Evolutionary conservation across 1,140 invertebrate genomes (phyloP), one percentile per base, ranked within the genome.

Genomic region (Drosophila bifasciata): DNA sequence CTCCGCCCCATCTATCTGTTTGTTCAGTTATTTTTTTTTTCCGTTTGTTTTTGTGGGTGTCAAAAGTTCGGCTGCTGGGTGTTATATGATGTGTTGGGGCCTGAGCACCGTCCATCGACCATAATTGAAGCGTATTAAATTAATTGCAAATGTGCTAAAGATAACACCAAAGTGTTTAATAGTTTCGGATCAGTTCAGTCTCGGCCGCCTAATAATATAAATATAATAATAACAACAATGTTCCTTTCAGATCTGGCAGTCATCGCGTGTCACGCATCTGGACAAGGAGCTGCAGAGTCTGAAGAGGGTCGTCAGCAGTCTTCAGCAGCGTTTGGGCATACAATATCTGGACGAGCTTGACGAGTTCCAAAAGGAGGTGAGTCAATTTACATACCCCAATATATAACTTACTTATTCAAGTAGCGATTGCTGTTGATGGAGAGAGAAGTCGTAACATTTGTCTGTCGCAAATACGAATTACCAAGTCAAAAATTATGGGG

Each of bases 321-420:
- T 91, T 39, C 81, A 83, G 21, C 62, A 81, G 46, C 83, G 90
- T 21, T 57, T 91, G 74, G 90, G 81, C 68, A 70, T 91, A 7
- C 53, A 84, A 57, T 89, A 88, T 76, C 56, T 91, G 62, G 89
- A 91, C 9, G 89, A 91, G 9, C 19, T 88, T 7, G 70, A 62
- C 5, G 91, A 91, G 45, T 89, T 89, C 56, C 76, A 88, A 74
- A 89, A 91, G 28, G 84, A 84, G 76, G 91, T 90, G 55, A 88
- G 71, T 39, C 11, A 39, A 28, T 36, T 13, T 16, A 17, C 15
- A 63, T 28, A 28, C n/a, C n/a, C n/a, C 19, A 28, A 21, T 17
- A 25, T n/a, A 51, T 19, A 44, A 46, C 40, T 39, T 25, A 28
- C 36, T 13, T 28, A 50, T 68, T 44, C 11, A 17, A 28, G 21